Evolutionary conservation across 2,888 invertebrate genomes (phyloP), one percentile per base, ranked within the genome.

Genomic region (Notodonta ziczac): DNA sequence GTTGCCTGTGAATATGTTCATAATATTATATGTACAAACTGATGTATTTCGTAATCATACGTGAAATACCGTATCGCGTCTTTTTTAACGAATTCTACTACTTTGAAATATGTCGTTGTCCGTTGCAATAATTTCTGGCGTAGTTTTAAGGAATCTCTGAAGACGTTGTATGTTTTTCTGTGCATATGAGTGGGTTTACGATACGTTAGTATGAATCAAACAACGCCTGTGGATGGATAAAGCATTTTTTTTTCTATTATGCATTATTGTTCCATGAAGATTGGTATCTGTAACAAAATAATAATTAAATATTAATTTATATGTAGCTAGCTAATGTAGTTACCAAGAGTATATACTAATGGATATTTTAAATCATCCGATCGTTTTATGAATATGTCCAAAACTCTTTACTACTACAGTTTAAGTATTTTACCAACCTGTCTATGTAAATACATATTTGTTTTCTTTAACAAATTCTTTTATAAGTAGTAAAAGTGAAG

Each of bases 41-140:
- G 87, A 71, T 91, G 87, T 69, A 91, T 90, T 70, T 90, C 89
- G 85, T 92, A 91, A 66, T 92, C 91, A 76, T 88, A 91, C 0
- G 90, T 91, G 68, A 87, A 92, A 72, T 87, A 93, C 65, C 93
- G 93, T 65, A 93, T 93, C 0, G 93, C 93, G 92, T 93, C 93
- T 70, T 93, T 93, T 76, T 93, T 93, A 10, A 93, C 90, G 69
- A 91, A 93, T 67, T 93, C 93, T 42, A 90, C 87, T 48, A 88
- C 93, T 84, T 93, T 88, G 71, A 93, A 89, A 63, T 93, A 93
- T 44, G 91, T 90, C 58, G 91, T 90, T 7, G 87, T 87, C 65
- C 93, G 78, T 81, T 87, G 86, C 4, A 93, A 73, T 13, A 93
- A 80, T 80, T 93, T 93, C 74, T 91, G 91, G 2, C 92, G 85